These are phyloP conservation scores for Pelodiscus sinensis DNA, from an alignment of 2,113 vertebrate species.

Conservation along the genomic window DNA sequence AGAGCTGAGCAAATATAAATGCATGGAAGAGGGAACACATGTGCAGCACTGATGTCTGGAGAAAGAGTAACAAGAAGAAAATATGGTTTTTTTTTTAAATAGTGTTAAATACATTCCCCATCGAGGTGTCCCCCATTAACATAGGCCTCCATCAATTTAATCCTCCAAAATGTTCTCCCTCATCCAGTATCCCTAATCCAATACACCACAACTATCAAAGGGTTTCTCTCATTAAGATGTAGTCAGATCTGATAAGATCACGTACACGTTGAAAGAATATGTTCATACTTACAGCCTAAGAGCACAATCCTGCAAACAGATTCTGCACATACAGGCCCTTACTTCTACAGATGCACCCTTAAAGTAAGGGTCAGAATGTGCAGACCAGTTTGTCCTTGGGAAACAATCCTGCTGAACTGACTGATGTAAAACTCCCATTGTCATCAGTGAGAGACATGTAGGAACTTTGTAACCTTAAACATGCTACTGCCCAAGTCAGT, in stretches of 20 bases:
- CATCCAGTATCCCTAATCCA: not conserved
- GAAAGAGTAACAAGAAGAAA: conserved; percentile 46
- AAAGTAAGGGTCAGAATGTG: not conserved
- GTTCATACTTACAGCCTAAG: conserved; percentile 19
- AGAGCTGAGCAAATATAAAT: conserved; percentile 98
- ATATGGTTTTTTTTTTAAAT: not conserved
- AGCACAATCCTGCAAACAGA: not conserved
- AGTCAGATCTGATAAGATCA: not conserved
- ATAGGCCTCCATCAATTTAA: not conserved
- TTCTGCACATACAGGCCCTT: not conserved
- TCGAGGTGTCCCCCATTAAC: not conserved
- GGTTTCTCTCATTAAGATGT: not conserved
- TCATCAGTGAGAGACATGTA: not conserved
- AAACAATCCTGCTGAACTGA: not conserved
- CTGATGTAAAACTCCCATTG: not conserved
- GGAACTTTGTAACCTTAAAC: not conserved
- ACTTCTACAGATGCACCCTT: not conserved
- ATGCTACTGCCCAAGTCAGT: not conserved
- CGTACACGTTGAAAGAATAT: not conserved
- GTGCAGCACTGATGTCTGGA: conserved; percentile 96
- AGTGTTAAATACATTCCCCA: not conserved
- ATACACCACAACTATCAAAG: not conserved
- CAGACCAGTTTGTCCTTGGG: not conserved
- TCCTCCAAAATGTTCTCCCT: not conserved
- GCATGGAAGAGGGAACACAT: conserved; percentile 99